These are phyloP conservation scores for Styela plicata DNA, from an alignment of 23 tunicate species.

Conservation along the genomic window DNA sequence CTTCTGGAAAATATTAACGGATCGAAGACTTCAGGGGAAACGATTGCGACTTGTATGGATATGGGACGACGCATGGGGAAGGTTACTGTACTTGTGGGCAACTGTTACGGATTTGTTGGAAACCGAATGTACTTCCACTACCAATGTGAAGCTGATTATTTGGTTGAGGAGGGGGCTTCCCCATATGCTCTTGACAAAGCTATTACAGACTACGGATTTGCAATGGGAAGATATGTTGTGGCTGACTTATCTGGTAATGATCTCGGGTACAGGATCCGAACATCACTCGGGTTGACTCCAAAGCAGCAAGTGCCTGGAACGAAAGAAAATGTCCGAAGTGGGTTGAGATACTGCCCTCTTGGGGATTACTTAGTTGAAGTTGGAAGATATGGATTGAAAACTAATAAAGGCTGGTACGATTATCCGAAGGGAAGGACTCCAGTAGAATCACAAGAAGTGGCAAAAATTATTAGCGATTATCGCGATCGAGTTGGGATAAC, in stretches of 20 bases:
- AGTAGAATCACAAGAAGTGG: constrained; percentile 36
- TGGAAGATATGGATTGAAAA: constrained; percentile 70
- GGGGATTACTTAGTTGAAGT: constrained; percentile 55
- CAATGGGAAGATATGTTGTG: constrained; percentile 85
- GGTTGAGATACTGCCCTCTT: constrained; percentile 49
- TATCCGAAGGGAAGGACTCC: constrained; percentile 30
- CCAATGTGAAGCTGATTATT: constrained; percentile 45
- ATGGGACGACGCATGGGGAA: constrained; percentile 63
- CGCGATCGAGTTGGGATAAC: constrained; percentile 26
- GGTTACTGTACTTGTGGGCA: constrained; percentile 84
- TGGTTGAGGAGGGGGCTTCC: constrained; percentile 84
- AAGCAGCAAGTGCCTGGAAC: constrained; percentile 54
- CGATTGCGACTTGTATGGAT: constrained; percentile 73
- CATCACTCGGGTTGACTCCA: constrained; percentile 27
- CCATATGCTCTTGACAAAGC: constrained; percentile 68
- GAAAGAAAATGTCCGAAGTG: constrained; percentile 44
- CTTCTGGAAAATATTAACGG: constrained; percentile 77
- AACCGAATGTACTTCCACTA: constrained; percentile 73
- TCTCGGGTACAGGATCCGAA: constrained; percentile 46
- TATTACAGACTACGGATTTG: constrained; percentile 61
- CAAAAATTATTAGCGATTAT: constrained; percentile 45
- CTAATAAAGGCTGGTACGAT: constrained; percentile 75
- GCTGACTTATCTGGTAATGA: constrained; percentile 79
- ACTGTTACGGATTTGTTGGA: constrained; percentile 70
- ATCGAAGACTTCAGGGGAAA: constrained; percentile 43